Evolutionary conservation across 2,888 invertebrate genomes (phyloP).

Genomic region (Lepidonotus clava): DNA sequence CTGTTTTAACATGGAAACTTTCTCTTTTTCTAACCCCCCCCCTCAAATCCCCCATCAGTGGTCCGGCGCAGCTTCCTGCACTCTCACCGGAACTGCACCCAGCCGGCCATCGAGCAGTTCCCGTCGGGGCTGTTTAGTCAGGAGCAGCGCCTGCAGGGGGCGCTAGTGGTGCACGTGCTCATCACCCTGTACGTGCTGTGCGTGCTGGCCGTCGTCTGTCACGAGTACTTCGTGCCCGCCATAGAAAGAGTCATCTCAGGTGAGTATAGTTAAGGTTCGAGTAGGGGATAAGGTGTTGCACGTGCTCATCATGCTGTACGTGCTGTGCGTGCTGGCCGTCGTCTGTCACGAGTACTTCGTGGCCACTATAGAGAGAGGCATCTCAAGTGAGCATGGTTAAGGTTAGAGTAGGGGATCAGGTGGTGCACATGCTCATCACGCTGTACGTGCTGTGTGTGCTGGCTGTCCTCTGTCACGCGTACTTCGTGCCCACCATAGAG

Average conservation of each 20-base stretch:
- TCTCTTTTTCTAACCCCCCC: no score
- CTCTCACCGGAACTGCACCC: constrained; percentile 15
- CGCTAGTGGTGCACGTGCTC: neutral
- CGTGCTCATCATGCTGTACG: constrained; percentile 3
- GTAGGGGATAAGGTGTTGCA: neutral
- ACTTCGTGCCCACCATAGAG: constrained; percentile 52
- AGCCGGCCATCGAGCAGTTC: constrained; percentile 11
- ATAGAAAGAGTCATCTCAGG: no score
- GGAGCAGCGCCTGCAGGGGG: constrained; percentile 16
- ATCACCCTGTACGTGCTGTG: constrained; percentile 18
- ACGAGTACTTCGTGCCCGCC: constrained; percentile 51
- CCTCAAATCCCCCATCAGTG: no score
- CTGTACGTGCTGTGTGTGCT: constrained; percentile 17
- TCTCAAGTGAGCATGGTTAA: no score
- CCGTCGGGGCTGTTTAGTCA: neutral
- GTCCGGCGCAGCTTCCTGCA: no score
- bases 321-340: neutral
- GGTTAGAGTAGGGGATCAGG: neutral
- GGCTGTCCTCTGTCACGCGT: constrained; percentile 4
- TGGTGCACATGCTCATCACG: neutral
- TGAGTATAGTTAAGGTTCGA: no score
- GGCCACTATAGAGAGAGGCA: constrained; percentile 49
- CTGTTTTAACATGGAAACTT: no score
- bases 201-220: neutral
- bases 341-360: constrained; percentile 42